phyloP scores from a whole-genome alignment of 2,797 vertebrate species.

The Acropternis orthonyx region DNA sequence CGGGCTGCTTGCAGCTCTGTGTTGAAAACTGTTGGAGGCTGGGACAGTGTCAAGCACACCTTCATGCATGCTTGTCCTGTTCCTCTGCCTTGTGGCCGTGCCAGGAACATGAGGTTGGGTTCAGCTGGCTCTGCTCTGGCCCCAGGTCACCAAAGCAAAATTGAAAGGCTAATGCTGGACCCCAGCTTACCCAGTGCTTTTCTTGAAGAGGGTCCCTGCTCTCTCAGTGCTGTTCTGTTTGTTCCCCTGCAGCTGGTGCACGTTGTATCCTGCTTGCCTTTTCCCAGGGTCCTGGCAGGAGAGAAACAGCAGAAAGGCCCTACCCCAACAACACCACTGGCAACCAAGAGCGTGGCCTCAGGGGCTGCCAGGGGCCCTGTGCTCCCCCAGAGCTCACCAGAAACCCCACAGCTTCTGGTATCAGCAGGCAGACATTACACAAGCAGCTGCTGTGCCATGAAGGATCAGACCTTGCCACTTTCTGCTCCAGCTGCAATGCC shows the following conservation, averaged over 20 bases:
- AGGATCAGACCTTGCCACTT: constrained; percentile 68
- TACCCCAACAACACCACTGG: not conserved
- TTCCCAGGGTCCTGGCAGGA: constrained; percentile 76
- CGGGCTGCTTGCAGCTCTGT: not conserved
- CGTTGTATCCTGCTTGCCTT: constrained; percentile 79
- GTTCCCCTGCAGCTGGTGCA: constrained; percentile 87
- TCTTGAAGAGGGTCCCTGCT: constrained; percentile 83
- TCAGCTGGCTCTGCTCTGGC: not conserved
- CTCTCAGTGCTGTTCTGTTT: constrained; percentile 84
- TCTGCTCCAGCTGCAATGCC: constrained; percentile 69
- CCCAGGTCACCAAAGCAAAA: not conserved
- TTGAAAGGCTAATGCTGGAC: not conserved
- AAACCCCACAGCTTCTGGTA: not conserved
- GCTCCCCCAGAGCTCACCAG: not conserved
- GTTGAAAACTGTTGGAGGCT: not conserved
- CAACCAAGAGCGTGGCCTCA: not conserved
- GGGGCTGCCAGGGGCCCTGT: not conserved
- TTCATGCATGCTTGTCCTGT: not conserved
- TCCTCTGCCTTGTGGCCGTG: not conserved
- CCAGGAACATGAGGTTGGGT: not conserved
- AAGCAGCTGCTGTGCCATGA: not conserved
- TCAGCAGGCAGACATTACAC: not conserved
- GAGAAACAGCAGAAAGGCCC: not conserved
- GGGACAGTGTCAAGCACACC: not conserved
- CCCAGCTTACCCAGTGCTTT: constrained; percentile 81